These are phyloP conservation scores for Tetraneura akinire DNA, from an alignment of 1,140 invertebrate species.

Conservation along the genomic window DNA sequence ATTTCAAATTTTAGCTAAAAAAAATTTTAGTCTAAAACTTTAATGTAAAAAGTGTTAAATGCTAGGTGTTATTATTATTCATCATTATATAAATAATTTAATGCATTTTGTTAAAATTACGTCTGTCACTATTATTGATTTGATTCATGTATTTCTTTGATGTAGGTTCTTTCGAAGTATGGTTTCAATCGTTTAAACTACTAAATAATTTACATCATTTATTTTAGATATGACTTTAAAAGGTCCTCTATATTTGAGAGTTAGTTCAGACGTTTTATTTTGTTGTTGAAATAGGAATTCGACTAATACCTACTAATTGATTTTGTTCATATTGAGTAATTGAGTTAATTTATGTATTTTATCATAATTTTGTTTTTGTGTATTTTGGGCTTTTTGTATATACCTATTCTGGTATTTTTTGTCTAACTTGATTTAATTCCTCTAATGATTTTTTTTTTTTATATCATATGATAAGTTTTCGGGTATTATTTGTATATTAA, in stretches of 20 bases:
- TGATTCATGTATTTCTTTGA: too few species aligned
- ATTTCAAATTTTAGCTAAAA: too few species aligned
- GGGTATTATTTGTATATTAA: constrained; percentile 5
- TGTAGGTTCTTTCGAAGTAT: too few species aligned
- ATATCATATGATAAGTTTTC: constrained; percentile 5
- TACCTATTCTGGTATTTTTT: constrained; percentile 7
- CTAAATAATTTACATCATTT: neutral
- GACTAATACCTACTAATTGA: neutral
- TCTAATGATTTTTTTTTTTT: neutral
- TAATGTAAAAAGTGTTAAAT: too few species aligned
- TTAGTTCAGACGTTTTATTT: neutral
- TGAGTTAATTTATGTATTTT: neutral
- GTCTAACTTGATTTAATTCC: constrained; percentile 1
- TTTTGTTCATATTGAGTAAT: neutral
- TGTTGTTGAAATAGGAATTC: neutral
- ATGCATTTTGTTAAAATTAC: too few species aligned
- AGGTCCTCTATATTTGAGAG: neutral
- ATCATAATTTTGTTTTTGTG: constrained; percentile 14
- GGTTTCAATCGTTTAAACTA: too few species aligned
- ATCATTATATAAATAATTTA: too few species aligned
- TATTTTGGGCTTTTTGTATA: constrained; percentile 6
- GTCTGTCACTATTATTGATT: too few species aligned
- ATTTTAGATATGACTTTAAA: neutral
- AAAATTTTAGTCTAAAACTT: too few species aligned
- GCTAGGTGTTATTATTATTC: too few species aligned